phyloP scores from a whole-genome alignment of 2,797 vertebrate genomes.

The Manis javanica region DNA sequence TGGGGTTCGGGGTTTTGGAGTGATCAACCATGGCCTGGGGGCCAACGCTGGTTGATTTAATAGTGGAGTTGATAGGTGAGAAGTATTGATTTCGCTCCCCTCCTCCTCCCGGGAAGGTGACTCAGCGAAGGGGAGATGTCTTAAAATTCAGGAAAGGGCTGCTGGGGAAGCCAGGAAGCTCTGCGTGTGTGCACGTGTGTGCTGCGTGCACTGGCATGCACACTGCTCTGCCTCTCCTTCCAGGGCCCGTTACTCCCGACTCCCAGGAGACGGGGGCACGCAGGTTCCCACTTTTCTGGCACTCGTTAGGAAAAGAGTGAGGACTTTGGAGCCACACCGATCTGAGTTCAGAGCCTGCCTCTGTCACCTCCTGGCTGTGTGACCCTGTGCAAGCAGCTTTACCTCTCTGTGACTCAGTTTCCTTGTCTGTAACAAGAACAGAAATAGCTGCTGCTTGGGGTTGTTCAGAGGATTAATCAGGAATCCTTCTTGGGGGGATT shows the following conservation, averaged over 20 bases:
- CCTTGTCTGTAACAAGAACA: neutral
- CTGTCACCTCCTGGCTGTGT: neutral
- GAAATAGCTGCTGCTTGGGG: neutral
- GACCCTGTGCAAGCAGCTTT: neutral
- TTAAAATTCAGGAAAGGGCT: conserved; percentile 27
- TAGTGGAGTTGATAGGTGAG: conserved; percentile 31
- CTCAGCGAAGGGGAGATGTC: conserved; percentile 31
- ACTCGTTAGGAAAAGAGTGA: neutral
- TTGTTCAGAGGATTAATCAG: neutral
- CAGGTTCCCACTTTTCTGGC: no score
- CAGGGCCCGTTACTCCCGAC: neutral
- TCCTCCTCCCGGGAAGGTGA: conserved; percentile 33
- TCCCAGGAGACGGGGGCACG: neutral
- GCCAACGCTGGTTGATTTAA: conserved; percentile 4
- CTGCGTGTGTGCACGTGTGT: no score
- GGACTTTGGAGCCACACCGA: neutral
- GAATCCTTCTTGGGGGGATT: neutral
- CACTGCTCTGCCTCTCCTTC: neutral
- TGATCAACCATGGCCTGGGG: neutral
- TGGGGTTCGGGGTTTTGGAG: conserved; percentile 22
- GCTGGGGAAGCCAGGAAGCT: neutral
- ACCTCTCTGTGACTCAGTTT: conserved; percentile 18
- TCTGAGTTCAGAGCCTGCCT: neutral
- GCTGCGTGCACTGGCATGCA: rapidly evolving
- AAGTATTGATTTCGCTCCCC: conserved; percentile 55